Evolutionary conservation across 2,888 invertebrate species (phyloP).

Genomic region (Isoperla grammatica): DNA sequence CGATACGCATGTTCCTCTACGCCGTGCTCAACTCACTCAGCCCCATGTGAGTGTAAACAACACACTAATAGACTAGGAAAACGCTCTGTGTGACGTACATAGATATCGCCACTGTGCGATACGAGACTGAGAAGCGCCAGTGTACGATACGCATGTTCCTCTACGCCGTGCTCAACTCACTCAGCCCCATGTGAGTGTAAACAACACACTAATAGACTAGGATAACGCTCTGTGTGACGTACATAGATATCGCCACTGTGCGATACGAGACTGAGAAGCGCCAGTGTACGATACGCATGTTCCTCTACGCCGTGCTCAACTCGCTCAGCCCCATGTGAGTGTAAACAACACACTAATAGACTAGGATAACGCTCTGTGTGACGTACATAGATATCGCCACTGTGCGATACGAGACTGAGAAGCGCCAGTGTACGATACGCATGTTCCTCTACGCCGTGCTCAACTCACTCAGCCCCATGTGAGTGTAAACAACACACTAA

Average conservation of each 20-base stretch:
- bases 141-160: conserved; percentile 34
- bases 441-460: conserved; percentile 35
- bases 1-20: conserved; percentile 29
- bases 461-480: conserved; percentile 39
- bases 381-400: conserved; percentile 27
- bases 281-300: conserved; percentile 35
- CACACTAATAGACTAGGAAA: too few species aligned
- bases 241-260: conserved; percentile 31
- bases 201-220: too few species aligned
- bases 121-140: conserved; percentile 39
- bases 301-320: conserved; percentile 35
- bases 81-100: conserved; percentile 22
- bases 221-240: conserved; percentile 27
- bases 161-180: conserved; percentile 36
- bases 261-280: conserved; percentile 38
- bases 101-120: conserved; percentile 34
- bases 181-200: conserved; percentile 37
- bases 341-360: too few species aligned
- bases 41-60: conserved; percentile 34
- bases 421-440: conserved; percentile 36
- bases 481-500: too few species aligned
- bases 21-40: conserved; percentile 39
- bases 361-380: conserved; percentile 29
- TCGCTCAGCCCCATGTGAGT: conserved; percentile 38
- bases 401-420: conserved; percentile 37